Conservation (phyloP, 2,888 invertebrate species). For the Xylophagus ater region DNA sequence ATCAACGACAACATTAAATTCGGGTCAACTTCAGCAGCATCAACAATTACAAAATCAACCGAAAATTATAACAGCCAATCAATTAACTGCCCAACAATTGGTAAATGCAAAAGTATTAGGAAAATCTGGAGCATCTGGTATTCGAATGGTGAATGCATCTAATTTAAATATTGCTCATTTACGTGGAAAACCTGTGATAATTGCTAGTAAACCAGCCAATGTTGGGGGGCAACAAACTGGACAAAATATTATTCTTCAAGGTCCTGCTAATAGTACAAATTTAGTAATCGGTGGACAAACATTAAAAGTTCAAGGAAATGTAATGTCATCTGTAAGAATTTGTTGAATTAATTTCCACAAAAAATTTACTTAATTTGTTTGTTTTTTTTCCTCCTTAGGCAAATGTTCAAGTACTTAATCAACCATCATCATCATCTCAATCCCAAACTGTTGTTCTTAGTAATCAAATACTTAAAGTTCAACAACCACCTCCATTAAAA, state of each 20-base stretch:
- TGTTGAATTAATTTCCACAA: not conserved
- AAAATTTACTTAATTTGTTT: not conserved
- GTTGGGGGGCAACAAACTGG: conserved; percentile 24
- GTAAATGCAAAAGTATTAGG: conserved; percentile 42
- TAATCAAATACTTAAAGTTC: conserved; percentile 36
- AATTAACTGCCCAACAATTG: conserved; percentile 33
- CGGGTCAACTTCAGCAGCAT: not conserved
- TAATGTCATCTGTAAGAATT: conserved; percentile 19
- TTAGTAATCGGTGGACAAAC: conserved; percentile 36
- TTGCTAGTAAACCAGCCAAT: conserved; percentile 37
- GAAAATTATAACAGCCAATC: conserved; percentile 21
- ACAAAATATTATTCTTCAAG: conserved; percentile 40
- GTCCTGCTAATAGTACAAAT: conserved; percentile 18
- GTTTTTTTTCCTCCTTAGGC: conserved; percentile 13
- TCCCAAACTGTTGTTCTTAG: conserved; percentile 39
- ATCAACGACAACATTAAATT: not conserved
- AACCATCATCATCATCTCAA: conserved; percentile 20
- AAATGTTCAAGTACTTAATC: conserved; percentile 22
- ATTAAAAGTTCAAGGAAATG: conserved; percentile 34
- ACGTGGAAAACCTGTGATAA: conserved; percentile 46
- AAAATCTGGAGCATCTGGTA: conserved; percentile 25
- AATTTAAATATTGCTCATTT: conserved; percentile 42
- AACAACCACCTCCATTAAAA: conserved; percentile 24
- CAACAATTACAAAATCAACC: conserved; percentile 9
- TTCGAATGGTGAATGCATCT: conserved; percentile 44